Conservation (phyloP, 2,113 vertebrate genomes). For the Platichthys stellatus region DNA sequence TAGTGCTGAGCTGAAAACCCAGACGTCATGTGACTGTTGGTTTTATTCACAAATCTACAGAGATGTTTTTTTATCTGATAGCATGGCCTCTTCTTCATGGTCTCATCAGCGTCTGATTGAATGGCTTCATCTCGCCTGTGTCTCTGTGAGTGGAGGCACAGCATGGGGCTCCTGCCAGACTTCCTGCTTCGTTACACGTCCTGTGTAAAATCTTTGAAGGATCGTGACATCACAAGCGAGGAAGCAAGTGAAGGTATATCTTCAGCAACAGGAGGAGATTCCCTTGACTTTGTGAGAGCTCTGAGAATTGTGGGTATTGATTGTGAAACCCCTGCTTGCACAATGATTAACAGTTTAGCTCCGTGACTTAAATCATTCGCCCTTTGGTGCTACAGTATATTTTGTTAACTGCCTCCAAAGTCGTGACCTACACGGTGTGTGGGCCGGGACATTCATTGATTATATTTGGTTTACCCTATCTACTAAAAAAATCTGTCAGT, state of each 20-base stretch:
- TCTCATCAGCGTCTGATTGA: slow-evolving; percentile 46
- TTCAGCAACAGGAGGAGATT: neutral
- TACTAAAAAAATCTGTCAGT: slow-evolving; percentile 28
- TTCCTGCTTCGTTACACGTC: neutral
- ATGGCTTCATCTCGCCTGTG: slow-evolving; percentile 6
- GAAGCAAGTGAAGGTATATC: neutral
- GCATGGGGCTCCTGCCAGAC: neutral
- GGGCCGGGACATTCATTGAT: slow-evolving; percentile 62
- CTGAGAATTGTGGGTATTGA: slow-evolving; percentile 58
- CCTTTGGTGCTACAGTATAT: slow-evolving; percentile 58
- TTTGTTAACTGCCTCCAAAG: slow-evolving; percentile 70
- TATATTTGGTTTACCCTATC: slow-evolving; percentile 40
- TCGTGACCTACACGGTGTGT: slow-evolving; percentile 58
- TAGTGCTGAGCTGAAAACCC: neutral
- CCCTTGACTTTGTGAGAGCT: neutral
- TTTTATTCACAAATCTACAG: neutral
- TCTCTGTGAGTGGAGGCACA: slow-evolving; percentile 21
- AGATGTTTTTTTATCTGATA: neutral
- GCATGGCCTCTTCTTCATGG: neutral
- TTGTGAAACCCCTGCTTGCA: slow-evolving; percentile 54
- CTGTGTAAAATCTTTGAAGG: neutral
- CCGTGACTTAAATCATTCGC: slow-evolving; percentile 59
- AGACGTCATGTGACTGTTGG: neutral
- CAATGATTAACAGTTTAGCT: slow-evolving; percentile 63
- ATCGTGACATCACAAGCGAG: neutral